These are phyloP conservation scores for Antechinus flavipes DNA, from an alignment of 2,113 vertebrate species.

Conservation along the genomic window DNA sequence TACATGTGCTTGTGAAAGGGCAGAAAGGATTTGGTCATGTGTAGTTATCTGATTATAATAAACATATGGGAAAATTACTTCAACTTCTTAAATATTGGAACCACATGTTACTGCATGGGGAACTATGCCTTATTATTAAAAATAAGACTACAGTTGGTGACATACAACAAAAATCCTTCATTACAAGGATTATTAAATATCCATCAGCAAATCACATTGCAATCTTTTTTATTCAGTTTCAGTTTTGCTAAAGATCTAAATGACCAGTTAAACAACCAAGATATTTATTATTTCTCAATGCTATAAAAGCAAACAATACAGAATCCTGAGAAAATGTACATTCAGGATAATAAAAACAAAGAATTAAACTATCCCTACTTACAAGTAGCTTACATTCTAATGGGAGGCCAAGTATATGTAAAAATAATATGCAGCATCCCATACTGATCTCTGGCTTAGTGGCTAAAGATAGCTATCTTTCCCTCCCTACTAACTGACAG, in stretches of 20 bases:
- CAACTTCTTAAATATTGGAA: constrained; percentile 76
- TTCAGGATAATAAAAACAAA: neutral
- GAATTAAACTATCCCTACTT: neutral
- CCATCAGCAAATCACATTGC: neutral
- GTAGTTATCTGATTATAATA: constrained; percentile 69
- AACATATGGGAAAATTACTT: constrained; percentile 66
- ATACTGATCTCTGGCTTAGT: neutral
- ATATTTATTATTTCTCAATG: constrained; percentile 1
- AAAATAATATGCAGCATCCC: neutral
- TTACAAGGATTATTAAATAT: constrained; percentile 20
- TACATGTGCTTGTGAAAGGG: constrained; percentile 60
- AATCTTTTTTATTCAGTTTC: constrained; percentile 32
- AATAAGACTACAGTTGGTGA: constrained; percentile 71
- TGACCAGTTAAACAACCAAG: constrained; percentile 21
- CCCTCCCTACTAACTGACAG: neutral
- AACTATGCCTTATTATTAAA: constrained; percentile 77
- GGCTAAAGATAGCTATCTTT: neutral
- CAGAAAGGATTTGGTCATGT: constrained; percentile 64
- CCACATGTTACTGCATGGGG: constrained; percentile 76
- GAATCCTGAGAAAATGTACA: constrained; percentile 14
- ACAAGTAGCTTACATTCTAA: neutral
- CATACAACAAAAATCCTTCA: constrained; percentile 51
- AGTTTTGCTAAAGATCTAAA: constrained; percentile 33
- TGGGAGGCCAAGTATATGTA: no score
- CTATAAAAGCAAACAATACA: constrained; percentile 23